Evolutionary conservation across 37 sponge, comb jelly and placozoan genomes (phyloP), one percentile per base, ranked within the genome.

Genomic region (Ianthella basta): DNA sequence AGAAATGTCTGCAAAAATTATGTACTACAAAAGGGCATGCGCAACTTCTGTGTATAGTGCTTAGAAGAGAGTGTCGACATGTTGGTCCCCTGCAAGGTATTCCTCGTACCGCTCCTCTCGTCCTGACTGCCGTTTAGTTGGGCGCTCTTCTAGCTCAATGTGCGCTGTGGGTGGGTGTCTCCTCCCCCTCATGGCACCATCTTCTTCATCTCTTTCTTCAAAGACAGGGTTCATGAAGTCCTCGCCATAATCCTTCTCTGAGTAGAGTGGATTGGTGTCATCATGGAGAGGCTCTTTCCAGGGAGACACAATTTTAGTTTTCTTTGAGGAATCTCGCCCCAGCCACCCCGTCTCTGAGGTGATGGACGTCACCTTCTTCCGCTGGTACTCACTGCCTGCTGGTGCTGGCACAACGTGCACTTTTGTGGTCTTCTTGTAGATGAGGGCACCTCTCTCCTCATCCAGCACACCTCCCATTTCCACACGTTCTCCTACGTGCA

Each of bases 181-280:
- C 65, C 75, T 65, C 54, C 68, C 18, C 34, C 25, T 15, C 38
- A 75, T 33, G 41, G 8, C 20, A 77, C 64, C 14, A 61, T 64
- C 50, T 18, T 16, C 24, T 4, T 18, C 40, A 29, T 61, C 56
- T 13, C 59, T 37, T 10, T 53, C 56, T 15, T 63, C 32, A 56
- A 86, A 92, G 68, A 86, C 38, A 19, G 93, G 93, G 80, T 93
- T 93, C 29, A 32, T 68, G 85, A 89, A 93, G 39, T 89, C 93
- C 2, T 66, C 75, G 4, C 63, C 82, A 56, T 93, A 93, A 24
- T 89, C 90, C 8, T 59, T 69, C 23, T 88, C 23, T 0, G 93
- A 84, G 61, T 93, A 93, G 55, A 93, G 88, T 25, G 90, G 93
- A 70, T 89, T 93, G 25, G 18, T 68, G 21, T 89, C 90, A 0